Base-by-base conservation (phyloP, 1,140 invertebrate species). In the Drosophila bocqueti region DNA sequence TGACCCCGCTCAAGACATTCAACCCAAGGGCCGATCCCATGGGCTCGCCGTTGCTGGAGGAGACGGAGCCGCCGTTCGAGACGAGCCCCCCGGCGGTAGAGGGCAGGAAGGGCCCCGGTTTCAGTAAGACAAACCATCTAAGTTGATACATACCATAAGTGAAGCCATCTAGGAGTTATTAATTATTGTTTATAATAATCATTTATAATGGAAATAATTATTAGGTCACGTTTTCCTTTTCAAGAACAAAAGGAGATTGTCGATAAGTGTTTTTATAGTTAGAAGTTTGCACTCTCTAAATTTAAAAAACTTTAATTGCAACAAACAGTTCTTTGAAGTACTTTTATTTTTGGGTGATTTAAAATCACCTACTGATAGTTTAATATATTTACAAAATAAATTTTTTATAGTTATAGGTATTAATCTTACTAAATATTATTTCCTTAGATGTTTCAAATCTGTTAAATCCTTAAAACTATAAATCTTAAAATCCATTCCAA, bases 1-100 rank as follows among this genome's bases (percentile, higher is more conserved):
- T 85, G 9, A 93, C 92, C 3, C 92, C 92, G 8, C 74, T 82
- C 18, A 93, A 92, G 68, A 63, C 69, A 11, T 77, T 62, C 61
- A 81, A 81, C 26, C 40, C 67, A 42, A 78, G 65, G 43, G 55
- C 62, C 40, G 86, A 92, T 78, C 86, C 81, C n/a, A 81, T 93
- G 76, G 92, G 84, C 7, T 81, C 81, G 26, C 78, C 84, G 13
- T 50, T 92, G 26, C 72, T 87, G 43, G 87, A 86, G 76, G 86
- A 91, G n/a, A 76, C 78, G 6, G 81, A 90, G 81, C 77, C 83
- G 47, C 78, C 82, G 1, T 81, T 82, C 42, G 83, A 92, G 31
- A 76, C 84, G 29, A 76, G 63, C 61, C 42, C 66, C 45, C 59
- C 24, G 18, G 61, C 36, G 26, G 57, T 59, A 36, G 67, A 79